Percentiles rank a stretch among this genome's conserved stretches.
These are phyloP conservation scores for Coranthus polyacanthus DNA, from an alignment of 2,797 vertebrate genomes.

Conservation along the genomic window DNA sequence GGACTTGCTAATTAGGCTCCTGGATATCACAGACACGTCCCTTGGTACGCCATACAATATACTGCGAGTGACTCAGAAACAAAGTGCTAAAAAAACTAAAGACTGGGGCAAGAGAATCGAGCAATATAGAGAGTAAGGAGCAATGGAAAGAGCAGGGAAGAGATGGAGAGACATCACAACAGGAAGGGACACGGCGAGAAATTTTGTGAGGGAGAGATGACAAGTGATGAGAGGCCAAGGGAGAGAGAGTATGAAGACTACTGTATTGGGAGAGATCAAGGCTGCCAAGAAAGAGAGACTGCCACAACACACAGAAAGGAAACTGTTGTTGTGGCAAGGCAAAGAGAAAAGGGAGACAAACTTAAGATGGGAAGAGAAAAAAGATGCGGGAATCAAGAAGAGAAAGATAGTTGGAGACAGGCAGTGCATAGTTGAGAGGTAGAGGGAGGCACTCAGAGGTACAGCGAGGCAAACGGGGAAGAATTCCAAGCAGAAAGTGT, in stretches of 20 bases:
- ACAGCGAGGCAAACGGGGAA: constrained; percentile 61
- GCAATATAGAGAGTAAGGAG: constrained; percentile 17
- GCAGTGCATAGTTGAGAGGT: constrained; percentile 54
- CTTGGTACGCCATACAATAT: constrained; percentile 71
- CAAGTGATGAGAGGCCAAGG: constrained; percentile 5
- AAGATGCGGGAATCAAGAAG: constrained; percentile 49
- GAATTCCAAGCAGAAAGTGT: constrained; percentile 66
- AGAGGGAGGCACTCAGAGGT: constrained; percentile 54
- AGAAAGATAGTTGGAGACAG: constrained; percentile 58
- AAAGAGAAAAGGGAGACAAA: constrained; percentile 26
- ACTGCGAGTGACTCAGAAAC: constrained; percentile 70
- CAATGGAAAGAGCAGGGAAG: constrained; percentile 31
- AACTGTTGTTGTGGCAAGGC: constrained; percentile 43
- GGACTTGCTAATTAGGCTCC: constrained; percentile 87
- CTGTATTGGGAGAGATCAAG: constrained; percentile 61
- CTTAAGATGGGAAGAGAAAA: constrained; percentile 37
- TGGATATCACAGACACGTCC: constrained; percentile 84
- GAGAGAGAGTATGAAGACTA: constrained; percentile 34
- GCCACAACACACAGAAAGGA: constrained; percentile 51
- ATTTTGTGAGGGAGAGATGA: constrained; percentile 16
- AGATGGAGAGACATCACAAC: constrained; percentile 56
- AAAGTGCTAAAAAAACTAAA: constrained; percentile 29
- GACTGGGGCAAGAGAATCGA: constrained; percentile 22
- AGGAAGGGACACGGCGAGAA: constrained; percentile 29
- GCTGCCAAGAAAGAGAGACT: constrained; percentile 42